Evolutionary conservation across 2,113 vertebrate species (phyloP), one percentile per base, ranked within the genome.

Genomic region (Cairina moschata): DNA sequence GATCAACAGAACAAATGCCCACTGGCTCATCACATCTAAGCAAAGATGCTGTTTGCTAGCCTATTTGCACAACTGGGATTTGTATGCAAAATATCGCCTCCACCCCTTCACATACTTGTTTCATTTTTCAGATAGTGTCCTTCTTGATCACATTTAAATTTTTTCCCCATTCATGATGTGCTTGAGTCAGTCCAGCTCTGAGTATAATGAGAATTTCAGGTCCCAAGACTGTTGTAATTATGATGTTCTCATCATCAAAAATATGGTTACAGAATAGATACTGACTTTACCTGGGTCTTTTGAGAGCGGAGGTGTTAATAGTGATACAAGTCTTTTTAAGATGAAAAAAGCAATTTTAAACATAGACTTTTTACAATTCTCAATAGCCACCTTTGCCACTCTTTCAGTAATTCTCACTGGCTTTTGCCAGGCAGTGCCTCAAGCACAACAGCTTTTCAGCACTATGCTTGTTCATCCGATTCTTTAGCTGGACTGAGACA

Each of bases 1-100:
- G 78, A 93, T 80, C 72, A 83, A 73, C 75, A 88, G 42, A 92
- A 88, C 44, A 94, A 88, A 90, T 65, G 88, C n/a, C 77, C 66
- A 66, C 13, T 0, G 8, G 83, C 52, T 92, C 88, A 93, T 82
- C 62, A 40, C 69, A 88, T 23, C 52, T 0, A 0, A 75, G 38
- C 26, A 62, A 95, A 92, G 65, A 67, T 77, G 76, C 59, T 71
- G 46, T 74, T 91, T 86, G 63, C 60, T 73, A 94, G 44, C 36
- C 36, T 74, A 13, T 52, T 68, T 71, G 68, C 38, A 75, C 31
- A 86, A 60, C 9, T 56, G 32, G 48, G 50, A 76, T 75, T 78
- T 88, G 34, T 32, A 88, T 60, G 68, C 60, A 93, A 81, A 93
- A 81, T 31, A 91, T 6, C 15, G 17, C 56, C 73, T 48, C 6